A percentile compares a stretch with the other conserved stretches of the same genome.
phyloP scores from a whole-genome alignment of 2,888 invertebrate species.

The Schizotus pectinicornis region DNA sequence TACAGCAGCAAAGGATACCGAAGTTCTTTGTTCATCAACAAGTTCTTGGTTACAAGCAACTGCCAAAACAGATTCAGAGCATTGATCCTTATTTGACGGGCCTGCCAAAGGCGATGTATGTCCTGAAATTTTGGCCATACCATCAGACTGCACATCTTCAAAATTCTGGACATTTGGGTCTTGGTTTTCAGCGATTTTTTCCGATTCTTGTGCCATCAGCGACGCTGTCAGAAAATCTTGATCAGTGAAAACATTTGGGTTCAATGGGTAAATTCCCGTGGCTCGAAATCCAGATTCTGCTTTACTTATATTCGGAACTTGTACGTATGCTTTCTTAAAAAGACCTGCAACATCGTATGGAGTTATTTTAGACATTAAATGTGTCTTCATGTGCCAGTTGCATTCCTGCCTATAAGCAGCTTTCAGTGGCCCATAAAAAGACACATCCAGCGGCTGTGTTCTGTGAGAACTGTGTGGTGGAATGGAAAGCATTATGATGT shows the following conservation, averaged over 20 bases:
- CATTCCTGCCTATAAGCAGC: conserved; percentile 22
- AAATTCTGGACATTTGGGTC: conserved; percentile 32
- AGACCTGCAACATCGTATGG: conserved; percentile 26
- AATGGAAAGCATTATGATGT: conserved; percentile 32
- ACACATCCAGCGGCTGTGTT: conserved; percentile 35
- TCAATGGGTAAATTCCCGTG: conserved; percentile 30
- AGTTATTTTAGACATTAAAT: conserved; percentile 21
- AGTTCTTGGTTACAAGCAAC: conserved; percentile 34
- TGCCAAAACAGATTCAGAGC: conserved; percentile 30
- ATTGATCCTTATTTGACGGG: conserved; percentile 31
- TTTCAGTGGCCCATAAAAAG: conserved; percentile 25
- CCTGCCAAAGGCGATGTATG: conserved; percentile 29
- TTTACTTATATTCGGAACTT: conserved; percentile 29
- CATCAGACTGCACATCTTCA: conserved; percentile 28
- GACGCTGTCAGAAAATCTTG: conserved; percentile 21
- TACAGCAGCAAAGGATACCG: conserved; percentile 39
- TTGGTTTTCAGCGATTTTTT: conserved; percentile 29
- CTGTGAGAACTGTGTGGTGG: conserved; percentile 36
- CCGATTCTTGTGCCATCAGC: conserved; percentile 28
- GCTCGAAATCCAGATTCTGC: conserved; percentile 31
- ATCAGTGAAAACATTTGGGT: conserved; percentile 37
- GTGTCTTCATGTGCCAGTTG: conserved; percentile 24
- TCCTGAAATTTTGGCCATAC: conserved; percentile 32
- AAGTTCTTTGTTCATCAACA: conserved; percentile 32
- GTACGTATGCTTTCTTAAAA: conserved; percentile 26